Conservation (phyloP, 2,797 vertebrate genomes). For the Sebastes dallii region DNA sequence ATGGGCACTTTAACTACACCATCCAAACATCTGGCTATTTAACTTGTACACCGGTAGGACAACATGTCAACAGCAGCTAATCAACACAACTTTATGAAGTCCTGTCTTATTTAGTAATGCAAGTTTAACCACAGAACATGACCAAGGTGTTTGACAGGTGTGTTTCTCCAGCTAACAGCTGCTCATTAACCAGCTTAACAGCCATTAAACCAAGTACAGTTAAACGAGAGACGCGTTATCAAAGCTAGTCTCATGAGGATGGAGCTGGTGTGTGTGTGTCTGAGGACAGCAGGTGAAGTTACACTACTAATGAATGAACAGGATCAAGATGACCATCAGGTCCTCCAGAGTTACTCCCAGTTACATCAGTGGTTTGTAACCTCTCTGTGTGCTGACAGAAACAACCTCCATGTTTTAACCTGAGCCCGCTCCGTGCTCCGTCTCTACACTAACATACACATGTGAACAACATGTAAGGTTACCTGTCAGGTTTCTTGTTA, state of each 20-base stretch:
- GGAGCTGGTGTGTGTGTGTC: background rate
- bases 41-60: background rate
- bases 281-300: background rate
- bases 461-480: background rate
- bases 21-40: background rate
- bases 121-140: no score
- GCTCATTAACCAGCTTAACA: background rate
- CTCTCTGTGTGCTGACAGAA: background rate
- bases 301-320: background rate
- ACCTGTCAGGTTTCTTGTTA: conserved; percentile 76
- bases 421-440: rapidly evolving
- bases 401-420: background rate
- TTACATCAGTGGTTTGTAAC: background rate
- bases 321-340: background rate
- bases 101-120: no score
- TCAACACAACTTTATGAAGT: background rate
- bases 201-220: background rate
- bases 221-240: background rate
- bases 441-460: background rate
- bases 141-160: no score
- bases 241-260: no score
- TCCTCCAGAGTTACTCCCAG: background rate
- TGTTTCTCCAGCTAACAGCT: no score
- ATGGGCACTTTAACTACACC: background rate
- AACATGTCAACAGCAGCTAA: background rate